phyloP scores from a whole-genome alignment of 2,113 vertebrate species.

The Speoplatyrhinus poulsoni region DNA sequence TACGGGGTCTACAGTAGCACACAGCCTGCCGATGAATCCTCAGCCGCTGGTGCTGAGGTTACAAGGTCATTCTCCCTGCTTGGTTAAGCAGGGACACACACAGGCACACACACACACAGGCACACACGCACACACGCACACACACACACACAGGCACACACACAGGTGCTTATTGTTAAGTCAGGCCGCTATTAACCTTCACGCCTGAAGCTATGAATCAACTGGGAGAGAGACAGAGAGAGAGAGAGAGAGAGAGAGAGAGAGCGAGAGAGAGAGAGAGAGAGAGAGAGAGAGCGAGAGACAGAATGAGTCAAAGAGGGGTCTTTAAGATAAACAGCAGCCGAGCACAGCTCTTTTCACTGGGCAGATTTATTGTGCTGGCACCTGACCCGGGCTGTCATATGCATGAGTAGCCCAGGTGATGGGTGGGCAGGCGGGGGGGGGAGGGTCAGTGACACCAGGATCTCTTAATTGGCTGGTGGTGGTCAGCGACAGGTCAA shows the following conservation, averaged over 20 bases:
- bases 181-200: conserved; percentile 80
- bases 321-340: conserved; percentile 82
- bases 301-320: conserved; percentile 60
- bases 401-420: conserved; percentile 73
- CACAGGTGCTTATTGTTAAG: conserved; percentile 78
- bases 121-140: conserved; percentile 13
- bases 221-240: conserved; percentile 71
- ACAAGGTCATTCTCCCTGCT: conserved; percentile 63
- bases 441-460: conserved; percentile 35
- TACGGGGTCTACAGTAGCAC: conserved; percentile 19
- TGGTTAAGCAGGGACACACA: conserved; percentile 14
- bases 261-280: conserved; percentile 74
- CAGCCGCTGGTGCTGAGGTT: conserved; percentile 47
- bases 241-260: conserved; percentile 54
- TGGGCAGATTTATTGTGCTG: conserved; percentile 81
- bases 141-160: conserved; percentile 35
- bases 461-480: conserved; percentile 63
- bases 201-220: conserved; percentile 84
- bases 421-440: conserved; percentile 51
- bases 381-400: conserved; percentile 56
- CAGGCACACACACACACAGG: conserved; percentile 4
- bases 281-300: conserved; percentile 71
- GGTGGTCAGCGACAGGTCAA: conserved; percentile 70
- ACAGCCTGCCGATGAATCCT: conserved; percentile 36
- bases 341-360: conserved; percentile 75